phyloP scores from a whole-genome alignment of 2,888 invertebrate genomes.

The Camponotus fellah region DNA sequence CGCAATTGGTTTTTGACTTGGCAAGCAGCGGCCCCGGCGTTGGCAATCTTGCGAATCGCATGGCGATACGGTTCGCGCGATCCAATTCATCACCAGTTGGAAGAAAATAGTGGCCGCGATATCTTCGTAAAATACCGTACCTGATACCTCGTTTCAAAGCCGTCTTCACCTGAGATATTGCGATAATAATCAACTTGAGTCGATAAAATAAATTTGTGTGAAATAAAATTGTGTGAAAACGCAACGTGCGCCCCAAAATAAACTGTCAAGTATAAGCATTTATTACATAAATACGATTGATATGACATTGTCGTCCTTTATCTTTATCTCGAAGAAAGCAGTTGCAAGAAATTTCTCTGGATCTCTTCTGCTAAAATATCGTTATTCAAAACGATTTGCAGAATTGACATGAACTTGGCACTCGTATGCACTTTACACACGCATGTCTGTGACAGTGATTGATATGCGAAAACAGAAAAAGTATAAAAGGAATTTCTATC shows the following conservation, averaged over 20 bases:
- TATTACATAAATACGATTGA: neutral
- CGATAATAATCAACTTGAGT: neutral
- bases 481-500: conserved; percentile 13
- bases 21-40: conserved; percentile 66
- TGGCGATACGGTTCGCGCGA: conserved; percentile 78
- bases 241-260: neutral
- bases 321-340: neutral
- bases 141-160: conserved; percentile 78
- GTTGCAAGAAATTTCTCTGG: neutral
- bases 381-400: conserved; percentile 35
- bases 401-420: conserved; percentile 44
- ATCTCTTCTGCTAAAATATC: conserved; percentile 45
- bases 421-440: conserved; percentile 37
- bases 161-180: conserved; percentile 74
- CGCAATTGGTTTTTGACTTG: conserved; percentile 61
- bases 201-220: neutral
- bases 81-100: conserved; percentile 77
- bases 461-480: conserved; percentile 39
- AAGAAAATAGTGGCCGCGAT: conserved; percentile 80
- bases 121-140: conserved; percentile 78
- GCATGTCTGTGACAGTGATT: conserved; percentile 50
- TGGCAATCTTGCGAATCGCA: conserved; percentile 79
- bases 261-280: neutral
- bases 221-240: neutral
- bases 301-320: neutral